These are phyloP conservation scores for Caenorhabditis latens DNA, from an alignment of 1,140 invertebrate genomes.

Conservation along the genomic window DNA sequence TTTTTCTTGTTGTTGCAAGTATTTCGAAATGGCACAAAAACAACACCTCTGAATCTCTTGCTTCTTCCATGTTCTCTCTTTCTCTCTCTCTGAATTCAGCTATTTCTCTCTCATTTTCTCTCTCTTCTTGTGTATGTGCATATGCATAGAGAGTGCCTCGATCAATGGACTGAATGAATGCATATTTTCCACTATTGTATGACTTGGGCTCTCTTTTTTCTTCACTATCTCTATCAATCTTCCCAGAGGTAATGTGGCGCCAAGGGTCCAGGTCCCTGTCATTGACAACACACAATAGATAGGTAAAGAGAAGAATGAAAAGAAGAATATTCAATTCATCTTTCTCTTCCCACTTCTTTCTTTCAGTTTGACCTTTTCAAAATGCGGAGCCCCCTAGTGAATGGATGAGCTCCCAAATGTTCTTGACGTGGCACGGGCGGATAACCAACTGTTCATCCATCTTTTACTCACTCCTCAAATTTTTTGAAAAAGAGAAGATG, in stretches of 20 bases:
- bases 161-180: neutral
- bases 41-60: neutral
- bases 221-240: neutral
- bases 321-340: neutral
- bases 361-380: conserved; percentile 6
- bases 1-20: conserved; percentile 7
- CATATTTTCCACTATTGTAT: neutral
- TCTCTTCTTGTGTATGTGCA: conserved; percentile 25
- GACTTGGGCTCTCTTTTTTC: neutral
- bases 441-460: conserved; percentile 27
- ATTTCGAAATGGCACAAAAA: conserved; percentile 24
- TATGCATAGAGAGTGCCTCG: neutral
- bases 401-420: conserved; percentile 38
- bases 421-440: conserved; percentile 4
- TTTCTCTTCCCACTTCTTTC: neutral
- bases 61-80: neutral
- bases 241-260: neutral
- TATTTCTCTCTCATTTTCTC: neutral
- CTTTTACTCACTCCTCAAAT: neutral
- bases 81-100: neutral
- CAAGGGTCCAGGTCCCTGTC: neutral
- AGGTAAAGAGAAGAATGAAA: neutral
- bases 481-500: neutral
- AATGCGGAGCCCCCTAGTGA: neutral
- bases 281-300: neutral